Percentiles rank a stretch among this genome's conserved stretches.
Evolutionary conservation across 2,888 invertebrate species (phyloP).

Genomic region (Halocaridina rubra): DNA sequence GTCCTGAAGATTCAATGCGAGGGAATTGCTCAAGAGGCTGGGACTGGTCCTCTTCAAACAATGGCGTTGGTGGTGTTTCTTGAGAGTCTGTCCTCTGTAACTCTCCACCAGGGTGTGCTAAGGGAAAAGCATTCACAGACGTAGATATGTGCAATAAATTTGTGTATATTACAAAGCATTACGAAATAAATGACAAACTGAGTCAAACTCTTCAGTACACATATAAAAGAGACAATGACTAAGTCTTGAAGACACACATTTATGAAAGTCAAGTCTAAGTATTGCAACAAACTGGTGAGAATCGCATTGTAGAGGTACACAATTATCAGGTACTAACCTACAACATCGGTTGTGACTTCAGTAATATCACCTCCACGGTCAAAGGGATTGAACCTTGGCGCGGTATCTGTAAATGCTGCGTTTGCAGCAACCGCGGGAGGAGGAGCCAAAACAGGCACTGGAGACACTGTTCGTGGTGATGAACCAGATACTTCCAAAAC

Average conservation of each 20-base stretch:
- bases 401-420: conserved; percentile 62
- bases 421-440: conserved; percentile 64
- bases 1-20: conserved; percentile 79
- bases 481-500: conserved; percentile 30
- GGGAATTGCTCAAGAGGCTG: conserved; percentile 93
- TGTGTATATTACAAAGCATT: too few relatives aligned
- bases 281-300: too few relatives aligned
- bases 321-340: conserved; percentile 66
- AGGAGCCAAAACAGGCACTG: conserved; percentile 62
- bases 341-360: conserved; percentile 68
- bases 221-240: too few relatives aligned
- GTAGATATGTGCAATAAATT: too few relatives aligned
- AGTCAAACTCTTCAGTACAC: too few relatives aligned
- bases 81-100: conserved; percentile 72
- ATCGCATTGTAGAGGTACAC: too few relatives aligned
- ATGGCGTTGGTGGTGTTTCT: conserved; percentile 90
- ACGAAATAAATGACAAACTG: too few relatives aligned
- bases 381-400: conserved; percentile 63
- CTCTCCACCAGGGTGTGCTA: conserved; percentile 51
- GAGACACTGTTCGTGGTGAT: conserved; percentile 64
- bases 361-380: conserved; percentile 67
- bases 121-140: too few relatives aligned
- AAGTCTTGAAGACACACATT: too few relatives aligned
- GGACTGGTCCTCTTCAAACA: conserved; percentile 93
- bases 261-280: too few relatives aligned